A percentile compares a stretch with the other conserved stretches of the same genome.
phyloP scores from a whole-genome alignment of 2,113 vertebrate species.

The Seriola quinqueradiata region DNA sequence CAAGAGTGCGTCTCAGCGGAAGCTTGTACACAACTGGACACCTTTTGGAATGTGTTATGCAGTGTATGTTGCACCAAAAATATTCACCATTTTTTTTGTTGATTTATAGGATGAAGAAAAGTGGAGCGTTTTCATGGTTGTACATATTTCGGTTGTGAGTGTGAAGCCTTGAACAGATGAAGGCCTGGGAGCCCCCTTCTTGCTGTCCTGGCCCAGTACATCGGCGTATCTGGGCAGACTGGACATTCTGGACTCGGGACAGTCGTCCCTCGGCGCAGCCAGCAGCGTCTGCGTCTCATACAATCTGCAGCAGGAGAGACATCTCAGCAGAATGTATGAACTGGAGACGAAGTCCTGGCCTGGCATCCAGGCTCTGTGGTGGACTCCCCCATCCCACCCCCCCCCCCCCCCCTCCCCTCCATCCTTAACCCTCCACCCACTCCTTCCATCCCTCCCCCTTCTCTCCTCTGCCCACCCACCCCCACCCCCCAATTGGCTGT shows the following conservation, averaged over 20 bases:
- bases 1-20: neutral
- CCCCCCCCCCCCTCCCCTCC: constrained; percentile 8
- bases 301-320: constrained; percentile 44
- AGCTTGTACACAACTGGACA: neutral
- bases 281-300: constrained; percentile 42
- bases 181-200: neutral
- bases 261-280: constrained; percentile 18
- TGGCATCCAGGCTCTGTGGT: constrained; percentile 60
- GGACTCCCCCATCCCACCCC: neutral
- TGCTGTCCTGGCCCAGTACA: neutral
- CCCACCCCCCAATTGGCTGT: constrained; percentile 75
- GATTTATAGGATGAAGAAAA: neutral
- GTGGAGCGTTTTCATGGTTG: neutral
- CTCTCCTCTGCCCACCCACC: constrained; percentile 10
- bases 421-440: constrained; percentile 57
- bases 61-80: neutral
- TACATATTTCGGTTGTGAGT: neutral
- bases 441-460: constrained; percentile 48
- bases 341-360: constrained; percentile 57
- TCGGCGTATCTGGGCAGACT: constrained; percentile 17
- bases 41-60: neutral
- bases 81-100: neutral
- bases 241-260: constrained; percentile 39
- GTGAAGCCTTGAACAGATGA: constrained; percentile 2
- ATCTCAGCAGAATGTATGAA: constrained; percentile 63